A percentile compares a stretch with the other conserved stretches of the same genome.
Conservation (phyloP, 2,113 vertebrate species). For the Martes martes region DNA sequence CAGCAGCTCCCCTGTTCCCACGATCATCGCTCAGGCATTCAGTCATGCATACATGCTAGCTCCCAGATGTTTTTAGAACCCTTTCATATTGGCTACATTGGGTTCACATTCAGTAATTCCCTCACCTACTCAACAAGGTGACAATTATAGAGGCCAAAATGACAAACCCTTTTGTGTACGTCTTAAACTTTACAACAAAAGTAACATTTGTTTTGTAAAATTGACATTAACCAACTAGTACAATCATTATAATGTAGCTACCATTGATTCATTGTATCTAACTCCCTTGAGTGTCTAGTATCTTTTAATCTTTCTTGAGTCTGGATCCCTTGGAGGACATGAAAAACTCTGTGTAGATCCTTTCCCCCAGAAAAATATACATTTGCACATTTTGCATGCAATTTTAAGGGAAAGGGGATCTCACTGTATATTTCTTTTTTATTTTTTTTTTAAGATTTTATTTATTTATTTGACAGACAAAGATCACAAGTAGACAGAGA, state of each 20-base stretch:
- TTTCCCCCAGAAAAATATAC: not conserved
- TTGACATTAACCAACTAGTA: not conserved
- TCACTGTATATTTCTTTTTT: not conserved
- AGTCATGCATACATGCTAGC: not conserved
- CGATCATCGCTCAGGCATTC: not conserved
- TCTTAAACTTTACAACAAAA: conserved; percentile 5
- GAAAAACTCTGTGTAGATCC: not conserved
- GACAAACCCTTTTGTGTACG: not conserved
- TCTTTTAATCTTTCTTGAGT: not conserved
- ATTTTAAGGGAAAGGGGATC: not conserved
- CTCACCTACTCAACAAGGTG: not conserved
- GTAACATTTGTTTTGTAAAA: conserved; percentile 17
- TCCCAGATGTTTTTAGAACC: not conserved
- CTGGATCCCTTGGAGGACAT: not conserved
- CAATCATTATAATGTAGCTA: not conserved
- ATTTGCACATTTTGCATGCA: not conserved
- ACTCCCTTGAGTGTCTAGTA: not conserved
- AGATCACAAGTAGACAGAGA: no score
- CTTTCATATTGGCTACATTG: not conserved
- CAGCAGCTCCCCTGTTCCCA: conserved; percentile 54
- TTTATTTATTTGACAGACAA: no score
- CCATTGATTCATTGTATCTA: not conserved
- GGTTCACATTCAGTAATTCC: not conserved
- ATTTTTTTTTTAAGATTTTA: no score
- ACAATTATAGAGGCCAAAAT: not conserved